Conservation (phyloP, 2,888 invertebrate genomes). For the Thera obeliscata region DNA sequence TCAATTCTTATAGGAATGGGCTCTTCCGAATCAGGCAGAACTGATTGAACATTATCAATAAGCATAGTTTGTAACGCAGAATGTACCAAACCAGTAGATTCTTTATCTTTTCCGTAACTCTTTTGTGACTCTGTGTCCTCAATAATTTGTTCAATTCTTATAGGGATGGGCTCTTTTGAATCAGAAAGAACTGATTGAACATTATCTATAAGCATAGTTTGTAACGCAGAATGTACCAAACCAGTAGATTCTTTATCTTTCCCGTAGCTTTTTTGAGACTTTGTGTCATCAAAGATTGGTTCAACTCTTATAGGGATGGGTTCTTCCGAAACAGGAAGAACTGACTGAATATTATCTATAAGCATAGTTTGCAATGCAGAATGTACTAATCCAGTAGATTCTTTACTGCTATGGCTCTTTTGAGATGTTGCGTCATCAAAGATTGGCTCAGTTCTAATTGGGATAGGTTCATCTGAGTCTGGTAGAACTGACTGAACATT, state of each 20-base stretch:
- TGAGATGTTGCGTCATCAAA: slow-evolving; percentile 16
- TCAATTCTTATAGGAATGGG: too few relatives aligned
- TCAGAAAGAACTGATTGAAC: slow-evolving; percentile 59
- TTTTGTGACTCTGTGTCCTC: slow-evolving; percentile 16
- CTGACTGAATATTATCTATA: slow-evolving; percentile 43
- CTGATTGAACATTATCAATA: slow-evolving; percentile 79
- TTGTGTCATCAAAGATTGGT: slow-evolving; percentile 12
- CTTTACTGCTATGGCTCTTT: slow-evolving; percentile 14
- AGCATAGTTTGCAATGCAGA: slow-evolving; percentile 38
- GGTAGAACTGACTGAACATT: slow-evolving; percentile 44
- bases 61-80: slow-evolving; percentile 80
- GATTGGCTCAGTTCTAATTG: slow-evolving; percentile 26
- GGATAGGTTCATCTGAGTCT: slow-evolving; percentile 34
- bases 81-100: slow-evolving; percentile 63
- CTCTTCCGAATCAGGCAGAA: too few relatives aligned
- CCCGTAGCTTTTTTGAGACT: slow-evolving; percentile 7
- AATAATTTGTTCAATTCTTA: slow-evolving; percentile 22
- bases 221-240: slow-evolving; percentile 74
- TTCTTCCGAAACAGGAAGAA: slow-evolving; percentile 39
- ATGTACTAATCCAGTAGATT: slow-evolving; percentile 42
- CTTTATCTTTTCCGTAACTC: slow-evolving; percentile 27
- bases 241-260: slow-evolving; percentile 51
- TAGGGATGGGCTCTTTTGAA: slow-evolving; percentile 33
- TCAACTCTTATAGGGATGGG: slow-evolving; percentile 34
- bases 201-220: slow-evolving; percentile 79